Percentiles rank a stretch among this genome's conserved stretches.
These are phyloP conservation scores for Lymantria monacha DNA, from an alignment of 2,888 invertebrate species.

Conservation along the genomic window DNA sequence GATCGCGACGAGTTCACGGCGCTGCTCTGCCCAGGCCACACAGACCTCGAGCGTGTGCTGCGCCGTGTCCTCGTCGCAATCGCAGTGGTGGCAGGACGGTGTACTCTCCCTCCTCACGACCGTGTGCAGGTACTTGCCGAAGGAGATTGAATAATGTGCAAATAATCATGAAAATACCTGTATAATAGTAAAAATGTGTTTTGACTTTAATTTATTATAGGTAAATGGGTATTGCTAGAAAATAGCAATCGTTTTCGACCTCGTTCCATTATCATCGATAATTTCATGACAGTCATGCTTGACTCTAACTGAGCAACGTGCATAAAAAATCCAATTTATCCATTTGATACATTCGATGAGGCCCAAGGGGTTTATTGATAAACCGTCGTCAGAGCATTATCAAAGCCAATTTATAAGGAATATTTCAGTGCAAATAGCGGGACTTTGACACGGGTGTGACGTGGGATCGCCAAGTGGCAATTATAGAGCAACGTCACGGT, in stretches of 20 bases:
- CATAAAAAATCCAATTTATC: constrained; percentile 28
- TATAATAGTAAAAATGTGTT: no score
- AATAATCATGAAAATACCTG: no score
- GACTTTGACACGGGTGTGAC: constrained; percentile 68
- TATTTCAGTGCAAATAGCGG: constrained; percentile 59
- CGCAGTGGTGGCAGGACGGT: no score
- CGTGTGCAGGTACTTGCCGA: no score
- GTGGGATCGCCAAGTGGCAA: constrained; percentile 58
- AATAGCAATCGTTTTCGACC: not conserved
- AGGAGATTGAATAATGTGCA: no score
- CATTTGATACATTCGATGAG: constrained; percentile 20
- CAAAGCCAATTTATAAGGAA: constrained; percentile 54
- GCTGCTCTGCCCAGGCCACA: no score
- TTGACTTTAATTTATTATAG: no score
- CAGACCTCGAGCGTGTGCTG: no score
- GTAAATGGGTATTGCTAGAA: not conserved
- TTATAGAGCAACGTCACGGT: constrained; percentile 46
- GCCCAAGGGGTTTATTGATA: constrained; percentile 41
- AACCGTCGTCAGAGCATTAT: constrained; percentile 49
- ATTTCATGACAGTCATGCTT: constrained; percentile 1
- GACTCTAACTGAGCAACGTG: constrained; percentile 25
- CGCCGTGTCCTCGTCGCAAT: no score
- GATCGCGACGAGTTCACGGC: no score
- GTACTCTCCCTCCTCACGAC: no score
- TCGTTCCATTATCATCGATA: constrained; percentile 1